Conservation (phyloP, 2,888 invertebrate genomes). For the Papilio protenor region DNA sequence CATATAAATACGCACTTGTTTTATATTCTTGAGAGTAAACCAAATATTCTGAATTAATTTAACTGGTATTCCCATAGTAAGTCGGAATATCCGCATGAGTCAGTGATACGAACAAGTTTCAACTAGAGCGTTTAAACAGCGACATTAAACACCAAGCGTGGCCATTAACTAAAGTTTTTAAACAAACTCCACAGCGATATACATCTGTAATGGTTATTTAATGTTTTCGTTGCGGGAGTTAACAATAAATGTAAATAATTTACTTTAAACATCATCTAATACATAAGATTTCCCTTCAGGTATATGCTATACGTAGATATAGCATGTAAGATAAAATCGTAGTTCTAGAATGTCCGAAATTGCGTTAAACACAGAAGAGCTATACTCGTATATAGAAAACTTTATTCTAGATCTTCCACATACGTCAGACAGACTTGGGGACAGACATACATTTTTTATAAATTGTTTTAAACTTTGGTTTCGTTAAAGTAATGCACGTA, state of each 20-base stretch:
- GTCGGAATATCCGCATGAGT: slow-evolving; percentile 32
- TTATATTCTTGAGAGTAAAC: neutral
- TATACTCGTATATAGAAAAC: no score
- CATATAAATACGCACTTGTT: neutral
- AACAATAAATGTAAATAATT: neutral
- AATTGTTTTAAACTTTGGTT: no score
- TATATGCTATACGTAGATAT: no score
- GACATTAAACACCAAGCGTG: slow-evolving; percentile 27
- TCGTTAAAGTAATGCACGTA: no score
- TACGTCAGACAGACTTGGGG: no score
- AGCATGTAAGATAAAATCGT: no score
- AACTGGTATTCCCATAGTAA: neutral
- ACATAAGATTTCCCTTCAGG: no score
- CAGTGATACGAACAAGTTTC: slow-evolving; percentile 33
- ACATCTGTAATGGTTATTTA: slow-evolving; percentile 31
- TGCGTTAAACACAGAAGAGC: no score
- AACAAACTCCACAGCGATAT: slow-evolving; percentile 12
- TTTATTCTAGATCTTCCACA: no score
- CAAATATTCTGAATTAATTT: neutral
- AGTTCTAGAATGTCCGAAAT: no score
- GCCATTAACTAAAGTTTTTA: slow-evolving; percentile 19
- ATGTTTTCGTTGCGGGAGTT: slow-evolving; percentile 11
- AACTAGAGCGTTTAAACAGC: slow-evolving; percentile 30
- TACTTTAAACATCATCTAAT: slow-evolving; percentile 43
- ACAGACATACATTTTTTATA: no score